Conservation (phyloP, 2,797 vertebrate species). For the Rallus crepitans region DNA sequence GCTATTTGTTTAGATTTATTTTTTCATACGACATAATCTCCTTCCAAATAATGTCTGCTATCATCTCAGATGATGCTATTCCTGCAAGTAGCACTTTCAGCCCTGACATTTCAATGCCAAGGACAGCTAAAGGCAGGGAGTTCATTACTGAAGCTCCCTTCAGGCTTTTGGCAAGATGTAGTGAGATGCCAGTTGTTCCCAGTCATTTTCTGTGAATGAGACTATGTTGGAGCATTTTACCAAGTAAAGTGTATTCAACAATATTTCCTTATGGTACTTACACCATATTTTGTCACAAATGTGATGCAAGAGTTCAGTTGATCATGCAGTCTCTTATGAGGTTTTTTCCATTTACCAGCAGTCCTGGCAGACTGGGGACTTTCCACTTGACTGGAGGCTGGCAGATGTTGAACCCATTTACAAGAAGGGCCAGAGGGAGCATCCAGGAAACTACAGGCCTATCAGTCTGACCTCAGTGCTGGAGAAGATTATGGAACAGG, state of each 20-base stretch:
- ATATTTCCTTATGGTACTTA: background rate
- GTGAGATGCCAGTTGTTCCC: conserved; percentile 5
- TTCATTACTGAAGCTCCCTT: conserved; percentile 3
- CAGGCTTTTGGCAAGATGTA: conserved; percentile 38
- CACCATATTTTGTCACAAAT: background rate
- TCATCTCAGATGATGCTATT: background rate
- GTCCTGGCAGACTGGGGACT: no score
- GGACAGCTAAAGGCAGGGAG: conserved; percentile 3
- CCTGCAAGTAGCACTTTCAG: background rate
- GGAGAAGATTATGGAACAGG: no score
- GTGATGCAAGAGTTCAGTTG: background rate
- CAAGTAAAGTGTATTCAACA: background rate
- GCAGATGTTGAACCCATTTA: no score
- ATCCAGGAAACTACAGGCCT: no score
- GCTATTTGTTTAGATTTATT: background rate
- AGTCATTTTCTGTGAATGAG: background rate
- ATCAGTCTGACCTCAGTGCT: no score
- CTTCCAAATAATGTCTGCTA: background rate
- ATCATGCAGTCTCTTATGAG: background rate
- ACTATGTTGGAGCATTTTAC: background rate
- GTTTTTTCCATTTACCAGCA: background rate
- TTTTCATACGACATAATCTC: background rate
- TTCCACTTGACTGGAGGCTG: no score
- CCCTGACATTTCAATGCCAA: background rate
- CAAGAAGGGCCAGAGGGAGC: no score